Conservation (phyloP, 2,888 invertebrate species). For the Acronicta leporina region DNA sequence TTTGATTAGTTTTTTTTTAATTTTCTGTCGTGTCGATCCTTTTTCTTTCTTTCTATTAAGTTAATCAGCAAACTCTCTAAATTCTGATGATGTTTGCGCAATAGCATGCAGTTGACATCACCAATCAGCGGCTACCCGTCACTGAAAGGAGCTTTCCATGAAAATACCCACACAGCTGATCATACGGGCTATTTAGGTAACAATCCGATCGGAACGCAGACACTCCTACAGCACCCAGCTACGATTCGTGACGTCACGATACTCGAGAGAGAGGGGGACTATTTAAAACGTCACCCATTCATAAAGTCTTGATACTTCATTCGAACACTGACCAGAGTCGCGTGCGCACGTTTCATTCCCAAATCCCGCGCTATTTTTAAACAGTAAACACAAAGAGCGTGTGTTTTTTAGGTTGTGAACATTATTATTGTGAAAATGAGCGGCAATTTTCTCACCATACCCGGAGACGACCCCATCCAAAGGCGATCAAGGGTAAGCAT, state of each 20-base stretch:
- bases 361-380: constrained; percentile 61
- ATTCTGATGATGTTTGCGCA: constrained; percentile 20
- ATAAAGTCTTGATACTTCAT: constrained; percentile 77
- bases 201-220: constrained; percentile 76
- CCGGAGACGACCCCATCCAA: constrained; percentile 80
- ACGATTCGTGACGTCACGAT: constrained; percentile 70
- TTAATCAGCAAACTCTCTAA: not conserved
- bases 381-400: constrained; percentile 59
- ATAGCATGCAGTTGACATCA: constrained; percentile 34
- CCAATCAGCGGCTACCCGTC: constrained; percentile 9
- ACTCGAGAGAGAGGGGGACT: constrained; percentile 61
- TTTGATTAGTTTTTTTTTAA: too few species aligned
- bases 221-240: constrained; percentile 65
- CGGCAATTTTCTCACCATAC: constrained; percentile 85
- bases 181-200: constrained; percentile 72
- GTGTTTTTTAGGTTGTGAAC: constrained; percentile 61
- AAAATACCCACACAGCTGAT: constrained; percentile 66
- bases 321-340: constrained; percentile 71
- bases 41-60: too few species aligned
- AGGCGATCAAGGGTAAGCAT: constrained; percentile 82
- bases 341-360: constrained; percentile 75
- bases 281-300: constrained; percentile 88
- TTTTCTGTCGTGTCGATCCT: too few species aligned
- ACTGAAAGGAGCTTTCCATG: constrained; percentile 49
- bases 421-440: constrained; percentile 79